Conservation (phyloP, 2,113 vertebrate genomes). For the Neomonachus schauinslandi region DNA sequence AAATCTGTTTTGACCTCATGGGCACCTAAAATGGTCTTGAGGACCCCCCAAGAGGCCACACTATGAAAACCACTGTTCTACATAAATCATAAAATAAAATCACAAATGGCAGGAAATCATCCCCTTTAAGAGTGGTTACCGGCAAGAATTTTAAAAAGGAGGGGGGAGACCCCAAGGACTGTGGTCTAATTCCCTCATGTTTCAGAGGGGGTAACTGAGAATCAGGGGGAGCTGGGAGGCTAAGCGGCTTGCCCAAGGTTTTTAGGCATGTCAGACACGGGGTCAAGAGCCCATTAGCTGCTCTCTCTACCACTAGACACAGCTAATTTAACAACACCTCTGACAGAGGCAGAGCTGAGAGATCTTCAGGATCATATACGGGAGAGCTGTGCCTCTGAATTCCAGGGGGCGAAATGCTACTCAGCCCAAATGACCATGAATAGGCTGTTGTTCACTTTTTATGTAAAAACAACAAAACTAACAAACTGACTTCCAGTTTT, state of each 20-base stretch:
- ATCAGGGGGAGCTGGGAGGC: background rate
- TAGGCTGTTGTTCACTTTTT: background rate
- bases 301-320: background rate
- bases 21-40: background rate
- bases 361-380: accelerated
- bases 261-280: background rate
- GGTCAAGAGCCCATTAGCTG: background rate
- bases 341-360: background rate
- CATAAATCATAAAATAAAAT: background rate
- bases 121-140: background rate
- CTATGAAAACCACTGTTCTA: background rate
- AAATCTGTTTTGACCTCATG: background rate
- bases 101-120: background rate
- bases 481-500: background rate
- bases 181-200: background rate
- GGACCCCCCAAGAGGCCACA: background rate
- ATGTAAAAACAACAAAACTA: background rate
- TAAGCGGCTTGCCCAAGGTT: too few relatives aligned
- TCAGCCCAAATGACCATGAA: background rate
- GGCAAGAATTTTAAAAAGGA: background rate
- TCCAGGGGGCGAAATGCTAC: background rate
- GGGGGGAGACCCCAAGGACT: background rate
- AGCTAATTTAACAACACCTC: background rate
- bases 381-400: background rate
- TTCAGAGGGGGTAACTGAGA: background rate